phyloP scores from a whole-genome alignment of 2,113 vertebrate genomes.

The Gopherus flavomarginatus region DNA sequence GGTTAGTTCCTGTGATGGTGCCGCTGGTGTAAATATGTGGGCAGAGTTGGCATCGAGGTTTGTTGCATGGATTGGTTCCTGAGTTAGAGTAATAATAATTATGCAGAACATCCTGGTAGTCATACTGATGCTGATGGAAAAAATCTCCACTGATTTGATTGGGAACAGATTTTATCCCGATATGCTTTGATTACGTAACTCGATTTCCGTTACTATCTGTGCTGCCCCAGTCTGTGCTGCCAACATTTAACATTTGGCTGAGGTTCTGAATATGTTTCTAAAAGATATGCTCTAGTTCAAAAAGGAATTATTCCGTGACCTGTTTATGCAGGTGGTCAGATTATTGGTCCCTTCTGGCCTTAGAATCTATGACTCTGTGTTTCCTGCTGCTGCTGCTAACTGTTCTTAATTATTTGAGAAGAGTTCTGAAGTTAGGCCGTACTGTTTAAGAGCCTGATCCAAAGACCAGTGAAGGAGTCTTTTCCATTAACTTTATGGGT shows the following conservation, averaged over 20 bases:
- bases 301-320: neutral
- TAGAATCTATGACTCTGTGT: neutral
- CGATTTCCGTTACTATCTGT: conserved; percentile 65
- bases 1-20: too few species aligned
- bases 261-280: conserved; percentile 30
- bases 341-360: neutral
- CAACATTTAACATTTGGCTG: conserved; percentile 66
- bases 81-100: conserved; percentile 14
- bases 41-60: too few species aligned
- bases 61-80: too few species aligned
- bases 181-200: conserved; percentile 45
- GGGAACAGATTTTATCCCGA: conserved; percentile 45
- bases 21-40: too few species aligned
- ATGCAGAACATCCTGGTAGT: conserved; percentile 48
- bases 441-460: neutral
- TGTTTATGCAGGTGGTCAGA: neutral
- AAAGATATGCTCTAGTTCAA: neutral
- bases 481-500: neutral
- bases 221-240: conserved; percentile 46
- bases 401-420: conserved; percentile 71
- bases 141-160: conserved; percentile 67
- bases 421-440: neutral
- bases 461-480: neutral
- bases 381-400: conserved; percentile 42
- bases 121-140: conserved; percentile 55